Evolutionary conservation across 2,113 vertebrate genomes (phyloP), one percentile per base, ranked within the genome.

Genomic region (Leucosticte australis): DNA sequence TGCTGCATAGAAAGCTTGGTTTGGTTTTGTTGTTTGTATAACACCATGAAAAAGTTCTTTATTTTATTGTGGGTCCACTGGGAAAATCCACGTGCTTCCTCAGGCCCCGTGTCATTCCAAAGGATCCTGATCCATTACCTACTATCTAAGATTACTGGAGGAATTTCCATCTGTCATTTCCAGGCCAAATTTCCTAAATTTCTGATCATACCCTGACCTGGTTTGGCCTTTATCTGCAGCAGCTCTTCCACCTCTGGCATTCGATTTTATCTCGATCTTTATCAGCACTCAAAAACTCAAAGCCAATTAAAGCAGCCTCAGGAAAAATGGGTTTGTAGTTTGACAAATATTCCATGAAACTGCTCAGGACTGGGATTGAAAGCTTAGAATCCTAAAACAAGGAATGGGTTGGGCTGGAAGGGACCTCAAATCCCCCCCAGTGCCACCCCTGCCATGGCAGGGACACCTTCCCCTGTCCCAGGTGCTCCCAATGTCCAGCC

Each of bases 131-230:
- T 39, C 55, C 39, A 62, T 53, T 24, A 24, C 44, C 5, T 46
- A 1, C 7, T 13, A 3, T 5, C 27, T 33, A 3, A 69, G 33
- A 2, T 9, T 33, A 2, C 0, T 49, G 37, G 42, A 87, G 42
- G 24, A 21, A 44, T 15, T 52, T 39, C 31, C 41, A 22, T 0
- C 11, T 18, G 5, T 4, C 33, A 1, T 1, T 33, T 11, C 12
- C 18, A 30, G 18, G 53, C 11, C 42, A 42, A 16, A 26, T 33
- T 64, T n/a, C 55, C 64, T 6, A 5, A 13, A 33, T 8, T 39
- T 56, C 21, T 59, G 10, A 15, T 5, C 7, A 4, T 4, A 4
- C 6, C 55, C 37, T 33, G 33, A 15, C 28, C 26, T 20, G 31
- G 3, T 41, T 10, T 57, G 26, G 31, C 46, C 46, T 47, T 30